Conservation (phyloP, 2,888 invertebrate genomes). For the Ormyrus labotus region DNA sequence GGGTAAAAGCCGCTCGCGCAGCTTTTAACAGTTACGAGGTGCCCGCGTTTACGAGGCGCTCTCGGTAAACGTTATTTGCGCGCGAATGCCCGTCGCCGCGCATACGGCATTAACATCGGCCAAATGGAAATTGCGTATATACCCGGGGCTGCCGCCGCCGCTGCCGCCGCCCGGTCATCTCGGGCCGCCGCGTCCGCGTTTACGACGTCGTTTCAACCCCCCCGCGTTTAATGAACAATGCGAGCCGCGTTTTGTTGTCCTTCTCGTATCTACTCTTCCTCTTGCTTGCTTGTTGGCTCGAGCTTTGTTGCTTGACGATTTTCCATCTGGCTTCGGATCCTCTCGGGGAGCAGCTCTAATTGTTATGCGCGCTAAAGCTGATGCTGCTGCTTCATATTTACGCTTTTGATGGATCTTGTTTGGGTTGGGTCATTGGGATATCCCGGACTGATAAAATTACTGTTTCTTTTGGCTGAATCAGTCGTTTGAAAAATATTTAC, state of each 20-base stretch:
- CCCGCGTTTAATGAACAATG: conserved; percentile 65
- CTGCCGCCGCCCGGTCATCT: conserved; percentile 44
- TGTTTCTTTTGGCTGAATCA: too few relatives aligned
- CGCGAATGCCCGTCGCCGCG: conserved; percentile 59
- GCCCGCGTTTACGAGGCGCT: conserved; percentile 67
- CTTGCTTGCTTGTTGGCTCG: too few relatives aligned
- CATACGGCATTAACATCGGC: conserved; percentile 66
- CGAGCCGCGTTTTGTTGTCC: conserved; percentile 27
- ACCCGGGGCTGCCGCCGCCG: conserved; percentile 60
- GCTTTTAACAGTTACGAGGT: conserved; percentile 72
- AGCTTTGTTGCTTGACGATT: too few relatives aligned
- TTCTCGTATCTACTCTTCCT: background rate
- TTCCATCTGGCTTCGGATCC: too few relatives aligned
- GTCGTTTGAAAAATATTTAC: too few relatives aligned
- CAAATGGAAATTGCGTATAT: conserved; percentile 71
- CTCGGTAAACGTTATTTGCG: conserved; percentile 65
- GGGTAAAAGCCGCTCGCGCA: conserved; percentile 60
- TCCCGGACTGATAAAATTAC: too few relatives aligned
- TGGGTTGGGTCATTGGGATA: too few relatives aligned
- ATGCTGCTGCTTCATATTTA: too few relatives aligned
- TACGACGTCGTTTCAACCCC: background rate
- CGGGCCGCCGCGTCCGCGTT: conserved; percentile 1
- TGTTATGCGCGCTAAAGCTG: background rate
- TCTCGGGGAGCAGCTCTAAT: background rate
- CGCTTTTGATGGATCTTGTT: too few relatives aligned